Evolutionary conservation across 92 coral and sea anemone species (phyloP), one percentile per base, ranked within the genome.

Genomic region (Muricea muricata): DNA sequence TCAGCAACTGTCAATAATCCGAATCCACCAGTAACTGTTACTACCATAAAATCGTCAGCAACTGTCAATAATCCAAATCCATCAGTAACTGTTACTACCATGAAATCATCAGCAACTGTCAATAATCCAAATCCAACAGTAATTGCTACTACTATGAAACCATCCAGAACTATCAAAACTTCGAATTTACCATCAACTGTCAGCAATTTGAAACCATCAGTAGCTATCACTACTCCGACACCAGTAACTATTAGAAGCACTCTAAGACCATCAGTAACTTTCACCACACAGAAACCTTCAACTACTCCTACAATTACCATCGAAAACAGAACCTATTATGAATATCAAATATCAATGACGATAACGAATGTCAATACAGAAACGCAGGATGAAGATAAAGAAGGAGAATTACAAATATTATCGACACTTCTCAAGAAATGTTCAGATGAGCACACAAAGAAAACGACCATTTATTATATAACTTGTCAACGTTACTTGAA

Each of bases 191-290:
- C n/a, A n/a, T n/a, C n/a, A n/a, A n/a, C n/a, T n/a, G n/a, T n/a
- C n/a, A n/a, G n/a, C n/a, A n/a, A n/a, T n/a, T n/a, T n/a, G n/a
- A n/a, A n/a, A n/a, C n/a, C n/a, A n/a, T n/a, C n/a, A n/a, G n/a
- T n/a, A n/a, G n/a, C 33, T 0, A 81, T 78, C 56, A 48, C 18
- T 32, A 81, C 83, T 23, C 55, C 85, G 29, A 31, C 85, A 25
- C n/a, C n/a, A n/a, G n/a, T n/a, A n/a, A n/a, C n/a, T n/a, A n/a
- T n/a, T n/a, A n/a, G n/a, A n/a, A n/a, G n/a, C n/a, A n/a, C n/a
- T n/a, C n/a, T n/a, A n/a, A n/a, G n/a, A n/a, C 26, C 87, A 28
- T 20, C 73, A 45, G 39, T 50, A 78, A 68, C 90, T 29, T 70
- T 23, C 56, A 28, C 80, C 7, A 34, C 57, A 40, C 50, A 69